These are phyloP conservation scores for human (Homo sapiens) DNA, from an alignment of 2,113 vertebrate species.

Conservation along the genomic window DNA sequence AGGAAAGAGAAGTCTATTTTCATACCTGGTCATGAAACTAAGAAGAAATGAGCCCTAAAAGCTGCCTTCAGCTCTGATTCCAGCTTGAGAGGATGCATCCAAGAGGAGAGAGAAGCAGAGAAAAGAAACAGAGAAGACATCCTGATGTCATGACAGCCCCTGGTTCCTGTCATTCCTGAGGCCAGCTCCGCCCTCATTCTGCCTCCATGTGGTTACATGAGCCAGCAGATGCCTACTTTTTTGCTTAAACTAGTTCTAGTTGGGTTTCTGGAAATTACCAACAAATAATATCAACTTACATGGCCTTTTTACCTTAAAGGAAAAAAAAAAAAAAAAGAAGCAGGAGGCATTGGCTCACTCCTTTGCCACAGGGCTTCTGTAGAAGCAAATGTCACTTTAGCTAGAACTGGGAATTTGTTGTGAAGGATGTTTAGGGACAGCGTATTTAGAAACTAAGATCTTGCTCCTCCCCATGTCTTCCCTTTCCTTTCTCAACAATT, in stretches of 20 bases:
- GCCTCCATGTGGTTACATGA: background rate
- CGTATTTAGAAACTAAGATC: background rate
- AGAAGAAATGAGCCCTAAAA: rapidly evolving
- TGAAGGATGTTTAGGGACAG: background rate
- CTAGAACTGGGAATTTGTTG: background rate
- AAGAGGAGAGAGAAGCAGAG: background rate
- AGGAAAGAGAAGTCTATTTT: background rate
- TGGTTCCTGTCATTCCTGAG: background rate
- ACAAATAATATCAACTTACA: background rate
- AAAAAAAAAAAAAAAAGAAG: background rate
- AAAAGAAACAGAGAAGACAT: rapidly evolving
- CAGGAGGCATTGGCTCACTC: background rate
- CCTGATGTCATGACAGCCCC: rapidly evolving
- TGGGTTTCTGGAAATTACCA: background rate
- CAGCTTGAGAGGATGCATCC: too few species aligned
- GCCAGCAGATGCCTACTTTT: background rate
- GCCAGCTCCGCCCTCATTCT: background rate
- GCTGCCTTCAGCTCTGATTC: background rate
- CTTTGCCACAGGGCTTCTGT: background rate
- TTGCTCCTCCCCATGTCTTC: background rate
- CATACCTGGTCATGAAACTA: background rate
- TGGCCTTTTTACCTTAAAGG: background rate
- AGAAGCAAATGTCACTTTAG: background rate
- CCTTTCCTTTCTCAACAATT: background rate
- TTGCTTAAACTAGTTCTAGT: background rate